Evolutionary conservation across 1,140 invertebrate genomes (phyloP).

Genomic region (Amyelois transitella): DNA sequence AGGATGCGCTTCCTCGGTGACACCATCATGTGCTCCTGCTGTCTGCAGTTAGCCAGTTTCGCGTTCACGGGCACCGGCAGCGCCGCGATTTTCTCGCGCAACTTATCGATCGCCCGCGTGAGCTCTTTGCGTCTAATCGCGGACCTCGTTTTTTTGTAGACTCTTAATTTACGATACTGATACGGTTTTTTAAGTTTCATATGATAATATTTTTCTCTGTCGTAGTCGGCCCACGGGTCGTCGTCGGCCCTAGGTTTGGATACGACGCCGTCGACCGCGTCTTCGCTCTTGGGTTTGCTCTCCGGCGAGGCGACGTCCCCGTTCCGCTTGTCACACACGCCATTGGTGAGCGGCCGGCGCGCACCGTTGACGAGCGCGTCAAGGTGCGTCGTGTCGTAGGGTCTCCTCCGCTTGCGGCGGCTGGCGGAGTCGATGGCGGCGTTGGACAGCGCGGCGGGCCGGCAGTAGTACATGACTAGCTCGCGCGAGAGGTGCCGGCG

Average conservation of each 20-base stretch:
- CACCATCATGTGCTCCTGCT: slow-evolving; percentile 74
- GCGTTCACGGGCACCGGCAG: slow-evolving; percentile 64
- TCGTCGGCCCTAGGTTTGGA: slow-evolving; percentile 37
- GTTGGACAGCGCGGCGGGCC: slow-evolving; percentile 73
- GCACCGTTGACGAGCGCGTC: slow-evolving; percentile 36
- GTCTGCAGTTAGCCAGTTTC: slow-evolving; percentile 58
- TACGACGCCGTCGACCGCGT: slow-evolving; percentile 49
- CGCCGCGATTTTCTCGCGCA: slow-evolving; percentile 62
- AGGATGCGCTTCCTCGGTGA: slow-evolving; percentile 84
- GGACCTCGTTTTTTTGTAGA: slow-evolving; percentile 64
- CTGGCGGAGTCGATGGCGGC: slow-evolving; percentile 53
- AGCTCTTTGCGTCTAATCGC: slow-evolving; percentile 55
- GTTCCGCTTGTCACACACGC: slow-evolving; percentile 43
- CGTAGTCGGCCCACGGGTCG: slow-evolving; percentile 51
- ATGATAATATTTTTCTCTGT: slow-evolving; percentile 62
- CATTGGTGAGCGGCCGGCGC: slow-evolving; percentile 68
- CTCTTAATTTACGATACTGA: slow-evolving; percentile 70
- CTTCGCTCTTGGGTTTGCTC: slow-evolving; percentile 27
- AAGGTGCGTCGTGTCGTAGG: slow-evolving; percentile 47
- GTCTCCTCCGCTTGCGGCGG: slow-evolving; percentile 76
- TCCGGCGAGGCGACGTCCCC: slow-evolving; percentile 43
- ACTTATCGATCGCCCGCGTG: slow-evolving; percentile 59
- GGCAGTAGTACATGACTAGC: slow-evolving; percentile 82
- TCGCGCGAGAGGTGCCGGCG: slow-evolving; percentile 82
- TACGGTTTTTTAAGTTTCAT: slow-evolving; percentile 70